These are phyloP conservation scores for Ectemnius lituratus DNA, from an alignment of 2,888 invertebrate species.

Conservation along the genomic window DNA sequence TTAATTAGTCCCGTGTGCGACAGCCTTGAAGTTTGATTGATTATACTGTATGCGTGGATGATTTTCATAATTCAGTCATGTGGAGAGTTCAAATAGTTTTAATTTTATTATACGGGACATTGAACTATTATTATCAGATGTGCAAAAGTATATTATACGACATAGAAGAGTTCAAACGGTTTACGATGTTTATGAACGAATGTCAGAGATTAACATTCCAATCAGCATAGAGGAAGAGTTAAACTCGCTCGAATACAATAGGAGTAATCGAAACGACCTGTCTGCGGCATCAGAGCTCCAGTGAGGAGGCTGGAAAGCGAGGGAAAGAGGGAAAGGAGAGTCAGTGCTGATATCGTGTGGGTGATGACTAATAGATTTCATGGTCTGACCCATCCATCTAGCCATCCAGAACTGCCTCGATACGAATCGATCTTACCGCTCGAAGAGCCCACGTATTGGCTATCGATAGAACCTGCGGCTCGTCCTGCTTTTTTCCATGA, in stretches of 20 bases:
- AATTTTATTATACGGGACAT: too few species aligned
- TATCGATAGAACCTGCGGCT: slow-evolving; percentile 58
- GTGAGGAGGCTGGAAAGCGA: slow-evolving; percentile 12
- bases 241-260: slow-evolving; percentile 50
- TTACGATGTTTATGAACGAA: too few species aligned
- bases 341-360: slow-evolving; percentile 62
- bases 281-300: slow-evolving; percentile 48
- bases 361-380: slow-evolving; percentile 76
- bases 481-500: slow-evolving; percentile 47
- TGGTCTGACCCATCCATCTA: slow-evolving; percentile 72
- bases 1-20: not conserved
- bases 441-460: slow-evolving; percentile 56
- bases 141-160: too few species aligned
- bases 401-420: slow-evolving; percentile 61
- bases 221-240: slow-evolving; percentile 39
- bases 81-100: too few species aligned
- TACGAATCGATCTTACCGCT: slow-evolving; percentile 67
- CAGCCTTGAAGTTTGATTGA: not conserved
- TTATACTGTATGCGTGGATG: too few species aligned
- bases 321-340: slow-evolving; percentile 11
- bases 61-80: too few species aligned
- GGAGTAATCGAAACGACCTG: slow-evolving; percentile 59
- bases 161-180: too few species aligned
- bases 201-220: slow-evolving; percentile 57
- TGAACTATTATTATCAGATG: too few species aligned